Conservation (phyloP, 2,888 invertebrate species). For the Stenchaetothrips biformis region DNA sequence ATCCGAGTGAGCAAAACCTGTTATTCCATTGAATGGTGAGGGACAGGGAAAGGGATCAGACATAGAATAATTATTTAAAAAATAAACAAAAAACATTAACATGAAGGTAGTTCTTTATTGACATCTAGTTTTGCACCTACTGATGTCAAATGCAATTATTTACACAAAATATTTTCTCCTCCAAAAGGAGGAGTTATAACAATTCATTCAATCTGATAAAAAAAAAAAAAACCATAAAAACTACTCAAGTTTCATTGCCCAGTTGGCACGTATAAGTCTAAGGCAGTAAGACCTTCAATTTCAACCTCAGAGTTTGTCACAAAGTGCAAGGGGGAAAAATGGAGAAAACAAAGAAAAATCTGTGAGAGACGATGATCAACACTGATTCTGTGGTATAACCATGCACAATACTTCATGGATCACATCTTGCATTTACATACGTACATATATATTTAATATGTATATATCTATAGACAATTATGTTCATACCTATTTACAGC, state of each 20-base stretch:
- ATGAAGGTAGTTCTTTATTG: slow-evolving; percentile 14
- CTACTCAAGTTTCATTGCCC: slow-evolving; percentile 14
- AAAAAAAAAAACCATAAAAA: slow-evolving; percentile 8
- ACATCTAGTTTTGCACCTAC: not conserved
- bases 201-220: slow-evolving; percentile 17
- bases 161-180: slow-evolving; percentile 22
- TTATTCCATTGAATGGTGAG: no score
- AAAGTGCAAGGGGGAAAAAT: not conserved
- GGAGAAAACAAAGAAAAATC: not conserved
- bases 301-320: slow-evolving; percentile 1
- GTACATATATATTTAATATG: not conserved
- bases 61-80: not conserved
- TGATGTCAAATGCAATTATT: slow-evolving; percentile 12
- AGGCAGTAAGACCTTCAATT: slow-evolving; percentile 8
- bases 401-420: slow-evolving; percentile 3
- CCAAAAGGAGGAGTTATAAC: slow-evolving; percentile 11
- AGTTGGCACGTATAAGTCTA: slow-evolving; percentile 5
- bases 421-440: not conserved
- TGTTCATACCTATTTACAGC: not conserved
- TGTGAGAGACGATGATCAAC: not conserved
- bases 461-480: slow-evolving; percentile 22
- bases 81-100: not conserved
- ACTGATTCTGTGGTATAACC: not conserved
- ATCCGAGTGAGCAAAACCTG: no score
- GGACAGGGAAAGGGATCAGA: not conserved